A percentile compares a stretch with the other conserved stretches of the same genome.
Evolutionary conservation across 1,140 invertebrate species (phyloP).

Genomic region (Bemisia tabaci): DNA sequence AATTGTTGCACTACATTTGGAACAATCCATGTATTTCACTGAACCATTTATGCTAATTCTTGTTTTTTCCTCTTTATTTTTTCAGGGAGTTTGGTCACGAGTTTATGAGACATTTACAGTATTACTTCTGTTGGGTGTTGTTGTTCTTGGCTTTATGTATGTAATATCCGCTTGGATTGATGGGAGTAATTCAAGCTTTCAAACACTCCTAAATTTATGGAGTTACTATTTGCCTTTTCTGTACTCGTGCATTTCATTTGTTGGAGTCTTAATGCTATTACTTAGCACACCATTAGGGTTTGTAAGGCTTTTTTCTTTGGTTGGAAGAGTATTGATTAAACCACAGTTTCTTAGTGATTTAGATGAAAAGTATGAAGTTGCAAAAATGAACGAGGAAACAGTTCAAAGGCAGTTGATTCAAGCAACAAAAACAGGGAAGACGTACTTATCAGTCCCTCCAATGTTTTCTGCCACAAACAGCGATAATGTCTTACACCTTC

Average conservation of each 20-base stretch:
- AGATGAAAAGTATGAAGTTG: conserved; percentile 55
- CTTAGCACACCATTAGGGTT: conserved; percentile 90
- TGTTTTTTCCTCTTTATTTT: conserved; percentile 15
- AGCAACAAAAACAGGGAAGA: conserved; percentile 43
- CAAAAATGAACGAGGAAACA: conserved; percentile 2
- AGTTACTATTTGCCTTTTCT: conserved; percentile 86
- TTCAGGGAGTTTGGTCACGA: conserved; percentile 63
- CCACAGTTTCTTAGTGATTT: conserved; percentile 81
- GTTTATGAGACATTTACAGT: conserved; percentile 88
- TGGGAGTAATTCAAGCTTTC: conserved; percentile 55
- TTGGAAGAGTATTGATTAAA: conserved; percentile 78
- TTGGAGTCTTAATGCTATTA: conserved; percentile 80
- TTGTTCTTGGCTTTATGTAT: conserved; percentile 79
- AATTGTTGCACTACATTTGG: too few relatives aligned
- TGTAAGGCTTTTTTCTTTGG: conserved; percentile 76
- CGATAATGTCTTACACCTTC: conserved; percentile 35
- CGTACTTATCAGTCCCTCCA: conserved; percentile 48
- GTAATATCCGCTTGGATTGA: conserved; percentile 72
- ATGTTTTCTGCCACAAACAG: conserved; percentile 30
- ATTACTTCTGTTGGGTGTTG: conserved; percentile 61
- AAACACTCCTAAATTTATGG: conserved; percentile 69
- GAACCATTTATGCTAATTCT: too few relatives aligned
- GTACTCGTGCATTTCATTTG: conserved; percentile 92
- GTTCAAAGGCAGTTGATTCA: conserved; percentile 40
- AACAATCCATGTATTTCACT: too few relatives aligned